Percentiles rank a stretch among this genome's conserved stretches.
phyloP scores from a whole-genome alignment of 2,797 vertebrate genomes.

The Galago senegalensis region DNA sequence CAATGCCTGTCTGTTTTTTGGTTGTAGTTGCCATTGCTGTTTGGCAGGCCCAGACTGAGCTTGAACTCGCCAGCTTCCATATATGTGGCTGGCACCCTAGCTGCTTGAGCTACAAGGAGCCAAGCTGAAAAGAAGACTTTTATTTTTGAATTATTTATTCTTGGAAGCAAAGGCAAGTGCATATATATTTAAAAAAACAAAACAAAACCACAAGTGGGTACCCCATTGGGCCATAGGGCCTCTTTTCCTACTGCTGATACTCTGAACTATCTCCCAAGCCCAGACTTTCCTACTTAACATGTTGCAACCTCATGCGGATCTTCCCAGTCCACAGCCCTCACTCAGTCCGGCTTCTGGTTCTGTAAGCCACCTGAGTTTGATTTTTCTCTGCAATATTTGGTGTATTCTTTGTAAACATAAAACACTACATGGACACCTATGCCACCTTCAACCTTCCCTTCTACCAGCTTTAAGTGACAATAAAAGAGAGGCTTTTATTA shows the following conservation, averaged over 20 bases:
- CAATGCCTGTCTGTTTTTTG: too few species aligned
- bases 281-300: not conserved
- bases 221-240: not conserved
- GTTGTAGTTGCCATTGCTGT: too few species aligned
- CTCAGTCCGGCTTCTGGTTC: not conserved
- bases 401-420: slow-evolving; percentile 3
- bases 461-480: slow-evolving; percentile 47
- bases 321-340: not conserved
- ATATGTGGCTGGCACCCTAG: too few species aligned
- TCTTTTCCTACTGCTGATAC: not conserved
- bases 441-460: slow-evolving; percentile 28
- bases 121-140: slow-evolving; percentile 31
- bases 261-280: not conserved
- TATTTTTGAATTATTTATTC: not conserved
- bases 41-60: too few species aligned
- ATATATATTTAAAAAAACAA: not conserved
- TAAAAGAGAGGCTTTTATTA: slow-evolving; percentile 46
- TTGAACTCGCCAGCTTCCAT: too few species aligned
- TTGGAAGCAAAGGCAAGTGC: slow-evolving; percentile 22
- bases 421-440: not conserved
- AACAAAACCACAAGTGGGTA: not conserved
- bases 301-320: not conserved
- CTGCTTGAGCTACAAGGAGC: too few species aligned
- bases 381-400: not conserved
- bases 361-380: not conserved